Conservation (phyloP, 2,797 vertebrate species). For the Scolopax rusticola region DNA sequence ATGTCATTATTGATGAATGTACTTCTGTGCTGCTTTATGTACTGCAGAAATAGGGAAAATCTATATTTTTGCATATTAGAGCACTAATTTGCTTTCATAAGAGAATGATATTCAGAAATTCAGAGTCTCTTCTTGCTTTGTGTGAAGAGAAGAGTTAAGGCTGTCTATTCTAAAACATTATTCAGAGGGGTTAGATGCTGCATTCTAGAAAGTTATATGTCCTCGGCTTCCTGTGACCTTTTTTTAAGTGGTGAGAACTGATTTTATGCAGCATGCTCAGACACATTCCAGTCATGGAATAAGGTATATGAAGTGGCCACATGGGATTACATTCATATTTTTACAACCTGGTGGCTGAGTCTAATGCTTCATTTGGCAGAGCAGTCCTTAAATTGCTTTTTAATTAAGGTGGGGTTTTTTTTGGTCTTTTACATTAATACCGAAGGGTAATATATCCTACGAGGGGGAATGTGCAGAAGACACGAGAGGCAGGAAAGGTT, state of each 20-base stretch:
- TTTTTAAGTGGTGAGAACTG: not conserved
- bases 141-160: not conserved
- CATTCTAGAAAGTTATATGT: fast-evolving
- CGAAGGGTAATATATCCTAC: not conserved
- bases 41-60: not conserved
- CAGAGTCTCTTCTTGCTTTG: not conserved
- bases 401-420: not conserved
- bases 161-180: not conserved
- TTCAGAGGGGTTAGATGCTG: not conserved
- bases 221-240: not conserved
- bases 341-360: not conserved
- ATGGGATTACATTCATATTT: not conserved
- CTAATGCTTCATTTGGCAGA: not conserved
- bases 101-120: not conserved
- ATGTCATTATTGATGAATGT: not conserved
- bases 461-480: not conserved
- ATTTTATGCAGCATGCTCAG: not conserved
- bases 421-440: not conserved
- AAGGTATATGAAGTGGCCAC: not conserved
- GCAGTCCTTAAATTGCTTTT: not conserved
- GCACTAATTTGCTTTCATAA: not conserved
- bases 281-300: not conserved
- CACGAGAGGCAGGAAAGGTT: not conserved
- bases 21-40: not conserved
- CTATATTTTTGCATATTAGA: not conserved